Base-by-base conservation (phyloP, 2,113 vertebrate species). In the Sylvia atricapilla region DNA sequence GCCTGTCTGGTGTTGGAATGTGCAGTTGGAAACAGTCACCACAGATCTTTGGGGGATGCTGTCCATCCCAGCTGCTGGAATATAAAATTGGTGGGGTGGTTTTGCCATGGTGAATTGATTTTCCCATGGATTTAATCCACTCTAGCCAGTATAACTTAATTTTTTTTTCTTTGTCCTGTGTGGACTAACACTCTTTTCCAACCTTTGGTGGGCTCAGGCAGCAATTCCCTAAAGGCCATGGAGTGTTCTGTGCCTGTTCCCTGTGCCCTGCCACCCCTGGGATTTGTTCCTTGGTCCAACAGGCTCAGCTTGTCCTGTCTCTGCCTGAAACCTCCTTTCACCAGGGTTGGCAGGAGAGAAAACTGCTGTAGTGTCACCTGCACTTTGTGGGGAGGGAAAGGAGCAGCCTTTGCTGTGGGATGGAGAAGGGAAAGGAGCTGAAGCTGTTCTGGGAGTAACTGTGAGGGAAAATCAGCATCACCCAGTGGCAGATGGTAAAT, bases 131-230 rank as follows among this genome's bases (percentile, higher is more conserved):
- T 66, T 89, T 77, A 47, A 77, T 35, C 28, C 9, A 6, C 52
- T 72, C 33, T 20, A 39, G 11, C 12, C 50, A 50, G 16, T 24
- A 2, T 6, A 37, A 27, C 0, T 0, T n/a, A 22, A 24, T 69
- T 77, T 72, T 78, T 78, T 78, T 72, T 41, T 10, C 4, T 74
- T 79, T 58, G 19, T 33, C 2, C 15, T 55, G 1, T 14, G 44
- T 73, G 28, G 25, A 66, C 9, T 27, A 39, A 27, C 18, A 69
- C 3, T 49, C 25, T 52, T 77, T 69, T 74, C 46, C 59, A 28
- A 8, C 13, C 33, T 44, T 37, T 52, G 17, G 7, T 22, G 66
- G 39, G 28, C 66, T 55, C 5, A 35, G 59, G 47, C 64, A 33
- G 63, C 24, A 7, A 25, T 39, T 82, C 41, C 21, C 11, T 27